Evolutionary conservation across 1,140 invertebrate species (phyloP), one percentile per base, ranked within the genome.

Genomic region (Hypsibius dujardini): DNA sequence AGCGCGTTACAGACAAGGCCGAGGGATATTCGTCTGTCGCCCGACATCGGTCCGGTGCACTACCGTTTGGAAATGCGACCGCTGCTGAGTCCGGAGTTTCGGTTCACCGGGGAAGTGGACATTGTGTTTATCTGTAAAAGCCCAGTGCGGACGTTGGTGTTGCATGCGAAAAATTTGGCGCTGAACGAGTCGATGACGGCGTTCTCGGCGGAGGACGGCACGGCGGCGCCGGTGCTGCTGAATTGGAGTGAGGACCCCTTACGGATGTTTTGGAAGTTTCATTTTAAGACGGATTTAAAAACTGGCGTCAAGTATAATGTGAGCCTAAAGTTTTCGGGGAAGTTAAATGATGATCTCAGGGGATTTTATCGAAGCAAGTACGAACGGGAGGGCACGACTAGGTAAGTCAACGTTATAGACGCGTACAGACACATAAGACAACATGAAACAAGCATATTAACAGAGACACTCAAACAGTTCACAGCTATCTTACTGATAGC

Each of bases 361-460:
- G 62, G 62, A 67, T 67, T 67, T 42, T 67, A 67, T 67, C 7
- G 62, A 3, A 67, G 62, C 42, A 67, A 67, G 42, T 67, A 67
- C 42, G 62, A 67, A 42, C 62, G 62, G 7, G 62, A 67, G 12
- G 62, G 62, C 7, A 67, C 62, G 3, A 67, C 62, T 3, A 67
- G 62, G 62, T 67, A 67, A 7, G n/a, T n/a, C n/a, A n/a, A n/a
- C n/a, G n/a, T 56, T n/a, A 56, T n/a, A n/a, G n/a, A n/a, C n/a
- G n/a, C n/a, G n/a, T n/a, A n/a, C n/a, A n/a, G n/a, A 56, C n/a
- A 56, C n/a, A 56, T 56, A 7, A 56, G 50, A 7, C 7, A 56
- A 56, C n/a, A 7, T 56, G 7, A 7, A 56, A 56, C 7, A 7
- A n/a, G 7, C 7, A 56, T 56, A 56, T 56, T n/a, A 7, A 56